A percentile compares a stretch with the other conserved stretches of the same genome.
Evolutionary conservation across 2,113 vertebrate genomes (phyloP).

Genomic region (Stegastes partitus): DNA sequence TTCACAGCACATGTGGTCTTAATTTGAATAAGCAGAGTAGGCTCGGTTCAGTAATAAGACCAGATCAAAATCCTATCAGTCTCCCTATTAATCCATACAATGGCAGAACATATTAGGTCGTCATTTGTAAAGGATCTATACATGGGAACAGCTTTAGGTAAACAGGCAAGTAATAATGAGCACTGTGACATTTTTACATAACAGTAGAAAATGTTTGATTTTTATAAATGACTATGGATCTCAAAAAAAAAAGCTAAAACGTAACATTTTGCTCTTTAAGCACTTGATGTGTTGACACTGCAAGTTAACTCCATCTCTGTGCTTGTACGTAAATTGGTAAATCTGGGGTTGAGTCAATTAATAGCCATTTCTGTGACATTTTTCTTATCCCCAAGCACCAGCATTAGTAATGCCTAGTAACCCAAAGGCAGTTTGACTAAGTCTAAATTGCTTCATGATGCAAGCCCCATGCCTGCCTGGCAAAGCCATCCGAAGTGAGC

Average conservation of each 20-base stretch:
- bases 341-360: background rate
- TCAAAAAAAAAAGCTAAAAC: too few species aligned
- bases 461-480: constrained; percentile 46
- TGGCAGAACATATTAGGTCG: background rate
- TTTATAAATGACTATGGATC: background rate
- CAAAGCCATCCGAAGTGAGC: constrained; percentile 59
- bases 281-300: background rate
- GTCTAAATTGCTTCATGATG: constrained; percentile 25
- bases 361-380: background rate
- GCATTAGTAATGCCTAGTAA: constrained; percentile 1
- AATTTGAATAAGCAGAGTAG: background rate
- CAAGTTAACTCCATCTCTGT: background rate
- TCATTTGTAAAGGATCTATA: background rate
- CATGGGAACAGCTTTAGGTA: background rate
- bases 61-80: background rate
- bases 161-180: background rate
- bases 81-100: background rate
- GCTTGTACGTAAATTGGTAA: background rate
- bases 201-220: background rate
- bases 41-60: background rate
- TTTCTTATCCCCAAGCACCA: background rate
- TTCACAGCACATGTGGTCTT: too few species aligned
- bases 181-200: background rate
- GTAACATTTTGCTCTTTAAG: too few species aligned
- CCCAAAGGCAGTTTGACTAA: constrained; percentile 2